Conservation (phyloP, 2,797 vertebrate genomes). For the Schizopygopsis malacanthus region DNA sequence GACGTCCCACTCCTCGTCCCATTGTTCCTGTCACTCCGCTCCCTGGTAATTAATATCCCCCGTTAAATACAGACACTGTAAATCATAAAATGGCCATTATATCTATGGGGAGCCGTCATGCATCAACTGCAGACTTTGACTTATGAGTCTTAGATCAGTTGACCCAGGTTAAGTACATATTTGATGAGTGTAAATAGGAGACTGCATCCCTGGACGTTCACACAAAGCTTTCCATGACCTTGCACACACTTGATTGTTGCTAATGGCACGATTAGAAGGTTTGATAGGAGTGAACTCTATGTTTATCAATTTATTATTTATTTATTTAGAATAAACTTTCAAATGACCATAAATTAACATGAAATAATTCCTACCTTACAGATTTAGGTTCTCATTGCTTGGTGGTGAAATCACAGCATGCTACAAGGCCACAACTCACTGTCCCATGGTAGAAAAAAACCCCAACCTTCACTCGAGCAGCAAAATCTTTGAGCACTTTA, state of each 20-base stretch:
- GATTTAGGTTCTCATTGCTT: neutral
- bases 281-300: neutral
- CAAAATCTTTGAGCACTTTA: neutral
- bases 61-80: conserved; percentile 80
- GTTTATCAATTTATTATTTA: neutral
- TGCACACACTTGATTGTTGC: conserved; percentile 1
- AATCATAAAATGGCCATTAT: conserved; percentile 74
- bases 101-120: conserved; percentile 73
- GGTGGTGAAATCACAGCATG: neutral
- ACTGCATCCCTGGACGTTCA: conserved; percentile 6
- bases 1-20: conserved; percentile 65
- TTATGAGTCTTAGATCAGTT: conserved; percentile 71
- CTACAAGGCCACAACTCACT: neutral
- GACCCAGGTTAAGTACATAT: conserved; percentile 59
- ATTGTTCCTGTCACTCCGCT: conserved; percentile 72
- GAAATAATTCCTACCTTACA: neutral
- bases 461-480: neutral
- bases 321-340: neutral
- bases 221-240: conserved; percentile 6
- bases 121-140: conserved; percentile 74
- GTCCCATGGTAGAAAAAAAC: neutral
- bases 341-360: neutral
- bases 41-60: conserved; percentile 76
- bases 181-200: conserved; percentile 50
- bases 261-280: neutral